Conservation (phyloP, 1,140 invertebrate species). For the Eumeta japonica region DNA sequence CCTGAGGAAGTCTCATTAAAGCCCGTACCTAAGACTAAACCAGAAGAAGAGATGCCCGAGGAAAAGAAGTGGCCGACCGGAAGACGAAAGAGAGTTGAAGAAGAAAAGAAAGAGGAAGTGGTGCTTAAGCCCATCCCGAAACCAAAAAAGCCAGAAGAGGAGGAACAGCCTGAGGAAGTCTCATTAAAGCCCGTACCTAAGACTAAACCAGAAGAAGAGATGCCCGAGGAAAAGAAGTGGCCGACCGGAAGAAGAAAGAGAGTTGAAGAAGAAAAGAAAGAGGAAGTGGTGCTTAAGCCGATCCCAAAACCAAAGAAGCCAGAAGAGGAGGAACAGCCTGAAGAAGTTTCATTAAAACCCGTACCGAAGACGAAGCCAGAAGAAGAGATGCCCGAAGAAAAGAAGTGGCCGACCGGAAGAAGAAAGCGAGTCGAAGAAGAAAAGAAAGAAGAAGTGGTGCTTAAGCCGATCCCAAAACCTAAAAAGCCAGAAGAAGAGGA, state of each 20-base stretch:
- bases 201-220: slow-evolving; percentile 11
- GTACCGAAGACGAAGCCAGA: slow-evolving; percentile 9
- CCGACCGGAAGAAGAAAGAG: slow-evolving; percentile 14
- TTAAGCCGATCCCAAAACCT: slow-evolving; percentile 5
- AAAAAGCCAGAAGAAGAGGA: slow-evolving; percentile 5
- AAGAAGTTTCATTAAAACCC: slow-evolving; percentile 10
- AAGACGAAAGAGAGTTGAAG: slow-evolving; percentile 7
- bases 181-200: slow-evolving; percentile 11
- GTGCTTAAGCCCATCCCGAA: slow-evolving; percentile 6
- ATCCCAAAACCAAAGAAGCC: slow-evolving; percentile 13
- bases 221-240: slow-evolving; percentile 15
- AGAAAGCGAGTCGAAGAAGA: slow-evolving; percentile 7
- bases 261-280: slow-evolving; percentile 15
- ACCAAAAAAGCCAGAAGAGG: slow-evolving; percentile 8
- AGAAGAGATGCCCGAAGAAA: slow-evolving; percentile 9
- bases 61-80: slow-evolving; percentile 11
- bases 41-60: slow-evolving; percentile 8
- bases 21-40: too few relatives aligned
- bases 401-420: slow-evolving; percentile 11
- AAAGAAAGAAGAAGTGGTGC: slow-evolving; percentile 8
- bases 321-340: slow-evolving; percentile 9
- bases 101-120: slow-evolving; percentile 8
- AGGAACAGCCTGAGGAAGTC: slow-evolving; percentile 8
- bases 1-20: too few relatives aligned
- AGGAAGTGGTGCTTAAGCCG: slow-evolving; percentile 13